Conservation (phyloP, 1,140 invertebrate genomes). For the Psix sp. region DNA sequence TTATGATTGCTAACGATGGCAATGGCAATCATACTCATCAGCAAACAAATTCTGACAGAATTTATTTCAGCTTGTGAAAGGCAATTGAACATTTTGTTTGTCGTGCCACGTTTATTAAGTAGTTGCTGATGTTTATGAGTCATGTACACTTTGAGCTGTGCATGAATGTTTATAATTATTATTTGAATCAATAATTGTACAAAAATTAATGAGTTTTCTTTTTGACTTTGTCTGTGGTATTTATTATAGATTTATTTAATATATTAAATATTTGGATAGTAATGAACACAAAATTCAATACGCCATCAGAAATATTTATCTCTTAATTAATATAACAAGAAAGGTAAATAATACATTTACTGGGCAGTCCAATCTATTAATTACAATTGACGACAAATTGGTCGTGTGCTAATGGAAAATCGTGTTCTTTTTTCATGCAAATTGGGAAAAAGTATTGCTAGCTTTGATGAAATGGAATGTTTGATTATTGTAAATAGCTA, state of each 20-base stretch:
- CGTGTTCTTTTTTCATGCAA: too few relatives aligned
- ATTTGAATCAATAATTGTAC: slow-evolving; percentile 25
- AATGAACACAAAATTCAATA: slow-evolving; percentile 1
- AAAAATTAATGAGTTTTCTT: slow-evolving; percentile 23
- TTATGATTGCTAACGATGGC: slow-evolving; percentile 4
- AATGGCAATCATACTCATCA: slow-evolving; percentile 3
- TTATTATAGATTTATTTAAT: slow-evolving; percentile 12
- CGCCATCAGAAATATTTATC: background rate
- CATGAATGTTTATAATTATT: slow-evolving; percentile 30
- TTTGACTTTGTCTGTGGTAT: slow-evolving; percentile 25
- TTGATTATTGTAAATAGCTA: too few relatives aligned
- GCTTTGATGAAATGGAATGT: too few relatives aligned
- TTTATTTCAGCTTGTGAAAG: slow-evolving; percentile 17
- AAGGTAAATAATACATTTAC: background rate
- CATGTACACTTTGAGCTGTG: slow-evolving; percentile 2
- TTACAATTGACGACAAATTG: too few relatives aligned
- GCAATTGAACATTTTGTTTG: slow-evolving; percentile 24
- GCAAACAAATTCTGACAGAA: slow-evolving; percentile 6
- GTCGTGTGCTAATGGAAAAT: too few relatives aligned
- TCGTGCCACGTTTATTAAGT: slow-evolving; percentile 9
- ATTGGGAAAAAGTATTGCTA: too few relatives aligned
- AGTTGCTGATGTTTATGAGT: slow-evolving; percentile 21
- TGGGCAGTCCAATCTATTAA: too few relatives aligned
- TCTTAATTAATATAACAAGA: background rate
- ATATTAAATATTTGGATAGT: slow-evolving; percentile 6